phyloP scores from a whole-genome alignment of 2,113 vertebrate species.

The Gobius niger region DNA sequence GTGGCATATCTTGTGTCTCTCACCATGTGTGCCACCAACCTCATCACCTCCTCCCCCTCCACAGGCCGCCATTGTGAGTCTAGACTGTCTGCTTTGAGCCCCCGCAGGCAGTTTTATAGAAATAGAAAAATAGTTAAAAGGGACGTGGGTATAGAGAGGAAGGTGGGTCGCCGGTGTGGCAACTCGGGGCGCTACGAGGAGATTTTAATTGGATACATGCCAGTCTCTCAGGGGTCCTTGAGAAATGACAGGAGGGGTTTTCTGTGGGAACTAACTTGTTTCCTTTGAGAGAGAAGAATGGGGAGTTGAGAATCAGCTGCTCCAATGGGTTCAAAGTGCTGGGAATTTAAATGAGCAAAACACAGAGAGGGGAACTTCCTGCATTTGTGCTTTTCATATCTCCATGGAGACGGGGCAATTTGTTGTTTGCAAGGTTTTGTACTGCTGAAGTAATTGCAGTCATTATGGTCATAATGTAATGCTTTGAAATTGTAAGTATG shows the following conservation, averaged over 20 bases:
- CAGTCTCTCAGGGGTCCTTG: slow-evolving; percentile 55
- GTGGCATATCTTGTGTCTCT: slow-evolving; percentile 22
- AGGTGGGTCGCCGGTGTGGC: slow-evolving; percentile 4
- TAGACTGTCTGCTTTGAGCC: slow-evolving; percentile 38
- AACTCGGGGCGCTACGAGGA: slow-evolving; percentile 21
- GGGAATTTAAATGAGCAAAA: slow-evolving; percentile 10
- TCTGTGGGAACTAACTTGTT: slow-evolving; percentile 57
- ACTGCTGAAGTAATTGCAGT: too few relatives aligned
- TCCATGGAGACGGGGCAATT: too few relatives aligned
- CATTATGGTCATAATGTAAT: background rate
- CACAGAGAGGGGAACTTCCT: background rate
- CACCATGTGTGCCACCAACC: slow-evolving; percentile 11
- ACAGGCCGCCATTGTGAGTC: slow-evolving; percentile 48
- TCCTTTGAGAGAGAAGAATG: slow-evolving; percentile 39
- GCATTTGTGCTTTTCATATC: slow-evolving; percentile 1
- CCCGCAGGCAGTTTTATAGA: slow-evolving; percentile 30
- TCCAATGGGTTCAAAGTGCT: slow-evolving; percentile 35
- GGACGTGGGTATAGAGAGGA: slow-evolving; percentile 28
- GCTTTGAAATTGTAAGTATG: background rate
- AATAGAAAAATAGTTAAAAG: slow-evolving; percentile 15
- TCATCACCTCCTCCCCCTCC: slow-evolving; percentile 21
- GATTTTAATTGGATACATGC: slow-evolving; percentile 58
- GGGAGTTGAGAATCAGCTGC: slow-evolving; percentile 35
- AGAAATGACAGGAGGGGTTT: slow-evolving; percentile 51
- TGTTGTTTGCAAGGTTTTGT: too few relatives aligned